A percentile compares a stretch with the other conserved stretches of the same genome.
Evolutionary conservation across 2,797 vertebrate species (phyloP).

Genomic region (Paguma larvata): DNA sequence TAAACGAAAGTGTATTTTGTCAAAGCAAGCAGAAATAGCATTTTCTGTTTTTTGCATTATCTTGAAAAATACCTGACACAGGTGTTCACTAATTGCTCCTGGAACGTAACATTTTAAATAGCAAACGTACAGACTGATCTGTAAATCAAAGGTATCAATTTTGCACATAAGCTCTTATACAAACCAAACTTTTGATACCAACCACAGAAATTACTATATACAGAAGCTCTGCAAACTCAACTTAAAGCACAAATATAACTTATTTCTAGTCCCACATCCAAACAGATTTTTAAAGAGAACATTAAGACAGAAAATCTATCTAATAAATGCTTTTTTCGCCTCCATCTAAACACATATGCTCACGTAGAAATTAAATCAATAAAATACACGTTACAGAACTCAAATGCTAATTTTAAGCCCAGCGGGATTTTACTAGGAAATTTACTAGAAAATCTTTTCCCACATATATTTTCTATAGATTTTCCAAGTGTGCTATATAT

Average conservation of each 20-base stretch:
- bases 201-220: conserved; percentile 7
- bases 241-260: not conserved
- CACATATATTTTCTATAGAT: not conserved
- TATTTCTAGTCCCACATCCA: conserved; percentile 32
- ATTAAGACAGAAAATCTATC: not conserved
- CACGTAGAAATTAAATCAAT: conserved; percentile 47
- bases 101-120: conserved; percentile 20
- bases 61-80: not conserved
- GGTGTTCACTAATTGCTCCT: not conserved
- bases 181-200: not conserved
- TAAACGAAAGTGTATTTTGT: conserved; percentile 46
- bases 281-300: conserved; percentile 20
- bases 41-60: conserved; percentile 42
- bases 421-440: conserved; percentile 7
- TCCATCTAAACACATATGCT: not conserved
- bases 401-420: conserved; percentile 23
- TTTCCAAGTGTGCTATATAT: not conserved
- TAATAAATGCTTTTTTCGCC: not conserved
- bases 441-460: not conserved
- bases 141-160: not conserved
- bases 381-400: not conserved
- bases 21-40: conserved; percentile 22
- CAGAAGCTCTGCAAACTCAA: conserved; percentile 13
- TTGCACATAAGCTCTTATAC: not conserved
- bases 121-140: not conserved